Conservation (phyloP, 2,797 vertebrate species). For the Parambassis ranga region DNA sequence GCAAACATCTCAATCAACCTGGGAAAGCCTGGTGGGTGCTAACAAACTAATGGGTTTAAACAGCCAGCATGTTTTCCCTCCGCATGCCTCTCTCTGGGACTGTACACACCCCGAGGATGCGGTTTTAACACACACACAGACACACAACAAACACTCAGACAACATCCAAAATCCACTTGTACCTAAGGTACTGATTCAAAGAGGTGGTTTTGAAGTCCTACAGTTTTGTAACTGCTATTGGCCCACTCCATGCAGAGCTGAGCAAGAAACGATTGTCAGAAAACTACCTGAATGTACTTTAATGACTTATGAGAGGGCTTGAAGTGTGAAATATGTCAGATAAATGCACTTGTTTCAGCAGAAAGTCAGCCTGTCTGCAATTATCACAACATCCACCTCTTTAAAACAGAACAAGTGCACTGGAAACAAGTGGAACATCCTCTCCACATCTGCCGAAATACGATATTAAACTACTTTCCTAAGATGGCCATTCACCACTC, state of each 20-base stretch:
- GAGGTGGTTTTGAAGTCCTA: conserved; percentile 18
- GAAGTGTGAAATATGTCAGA: not conserved
- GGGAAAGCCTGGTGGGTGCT: conserved; percentile 34
- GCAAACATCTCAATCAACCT: conserved; percentile 58
- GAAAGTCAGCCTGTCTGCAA: not conserved
- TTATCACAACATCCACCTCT: not conserved
- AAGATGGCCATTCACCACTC: conserved; percentile 44
- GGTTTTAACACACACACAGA: conserved; percentile 33
- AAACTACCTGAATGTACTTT: not conserved
- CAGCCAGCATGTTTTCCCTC: conserved; percentile 57
- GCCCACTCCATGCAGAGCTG: not conserved
- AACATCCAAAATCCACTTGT: conserved; percentile 34
- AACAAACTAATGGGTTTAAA: conserved; percentile 62
- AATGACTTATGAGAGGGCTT: not conserved
- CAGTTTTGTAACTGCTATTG: not conserved
- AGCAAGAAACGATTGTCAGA: not conserved
- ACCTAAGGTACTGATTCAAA: conserved; percentile 19
- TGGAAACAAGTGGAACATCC: conserved; percentile 46
- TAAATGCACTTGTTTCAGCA: not conserved
- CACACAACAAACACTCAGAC: conserved; percentile 20
- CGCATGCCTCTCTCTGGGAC: conserved; percentile 51
- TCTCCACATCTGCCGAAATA: conserved; percentile 34
- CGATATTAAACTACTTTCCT: conserved; percentile 38
- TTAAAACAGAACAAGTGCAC: conserved; percentile 50
- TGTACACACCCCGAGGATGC: conserved; percentile 66